Conservation (phyloP, 2,113 vertebrate genomes). For the Micronycteris hirsuta region DNA sequence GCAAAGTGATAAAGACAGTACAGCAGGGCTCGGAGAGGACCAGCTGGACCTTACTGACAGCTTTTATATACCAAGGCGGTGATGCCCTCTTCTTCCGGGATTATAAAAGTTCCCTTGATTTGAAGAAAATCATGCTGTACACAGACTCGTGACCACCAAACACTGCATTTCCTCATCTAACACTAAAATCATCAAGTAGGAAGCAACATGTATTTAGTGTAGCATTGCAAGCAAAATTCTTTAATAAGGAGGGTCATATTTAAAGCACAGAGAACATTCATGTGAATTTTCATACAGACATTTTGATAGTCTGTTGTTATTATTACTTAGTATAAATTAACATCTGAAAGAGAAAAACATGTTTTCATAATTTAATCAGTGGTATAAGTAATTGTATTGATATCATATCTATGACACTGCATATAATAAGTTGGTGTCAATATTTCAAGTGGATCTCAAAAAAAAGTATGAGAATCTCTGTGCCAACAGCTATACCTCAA, state of each 20-base stretch:
- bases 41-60: conserved; percentile 83
- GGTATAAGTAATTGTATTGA: conserved; percentile 4
- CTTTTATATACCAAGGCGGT: conserved; percentile 76
- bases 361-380: conserved; percentile 56
- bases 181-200: conserved; percentile 54
- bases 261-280: neutral
- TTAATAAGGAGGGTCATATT: conserved; percentile 20
- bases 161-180: conserved; percentile 50
- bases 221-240: conserved; percentile 39
- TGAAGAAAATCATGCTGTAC: conserved; percentile 64
- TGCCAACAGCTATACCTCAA: conserved; percentile 82
- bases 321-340: neutral
- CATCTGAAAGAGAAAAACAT: conserved; percentile 16
- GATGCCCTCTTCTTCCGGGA: conserved; percentile 72
- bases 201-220: neutral
- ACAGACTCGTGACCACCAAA: conserved; percentile 54
- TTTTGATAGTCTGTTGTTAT: neutral
- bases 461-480: conserved; percentile 64
- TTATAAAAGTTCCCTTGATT: conserved; percentile 61
- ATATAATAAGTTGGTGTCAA: conserved; percentile 51
- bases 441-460: conserved; percentile 72
- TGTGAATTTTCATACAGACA: conserved; percentile 11
- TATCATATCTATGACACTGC: conserved; percentile 16
- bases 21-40: conserved; percentile 80
- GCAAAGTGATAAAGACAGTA: conserved; percentile 92